A percentile compares a stretch with the other conserved stretches of the same genome.
phyloP scores from a whole-genome alignment of 2,797 vertebrate genomes.

The Poecile montanus region DNA sequence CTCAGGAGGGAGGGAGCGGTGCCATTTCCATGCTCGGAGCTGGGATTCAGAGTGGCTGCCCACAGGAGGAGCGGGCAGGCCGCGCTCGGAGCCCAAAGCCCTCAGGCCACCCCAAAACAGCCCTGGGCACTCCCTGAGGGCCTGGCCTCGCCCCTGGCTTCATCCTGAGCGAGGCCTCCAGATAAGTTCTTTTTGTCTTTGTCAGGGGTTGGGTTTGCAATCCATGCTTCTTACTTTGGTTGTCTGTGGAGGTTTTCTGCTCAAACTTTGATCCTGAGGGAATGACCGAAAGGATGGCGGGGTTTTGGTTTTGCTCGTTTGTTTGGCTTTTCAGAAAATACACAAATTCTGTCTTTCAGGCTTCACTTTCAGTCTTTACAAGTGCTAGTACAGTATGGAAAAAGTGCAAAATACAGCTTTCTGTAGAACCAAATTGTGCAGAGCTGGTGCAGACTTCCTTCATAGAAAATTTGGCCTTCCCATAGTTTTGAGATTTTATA shows the following conservation, averaged over 20 bases:
- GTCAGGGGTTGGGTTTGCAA: not conserved
- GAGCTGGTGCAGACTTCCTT: not conserved
- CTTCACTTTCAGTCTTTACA: not conserved
- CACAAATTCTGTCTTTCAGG: not conserved
- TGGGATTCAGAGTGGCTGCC: not conserved
- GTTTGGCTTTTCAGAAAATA: not conserved
- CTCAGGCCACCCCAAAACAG: rapidly evolving
- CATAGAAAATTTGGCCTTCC: not conserved
- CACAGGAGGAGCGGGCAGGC: too few relatives aligned
- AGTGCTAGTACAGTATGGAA: not conserved
- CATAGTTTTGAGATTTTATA: not conserved
- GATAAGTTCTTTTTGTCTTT: not conserved
- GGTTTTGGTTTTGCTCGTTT: not conserved
- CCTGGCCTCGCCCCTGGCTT: rapidly evolving
- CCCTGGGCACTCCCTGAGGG: rapidly evolving
- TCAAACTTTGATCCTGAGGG: not conserved
- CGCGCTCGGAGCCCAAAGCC: not conserved
- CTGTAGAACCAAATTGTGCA: not conserved
- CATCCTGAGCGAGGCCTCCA: not conserved
- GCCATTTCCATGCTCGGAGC: too few relatives aligned
- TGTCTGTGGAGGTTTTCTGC: not conserved
- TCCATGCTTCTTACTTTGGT: rapidly evolving
- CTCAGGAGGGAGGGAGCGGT: too few relatives aligned
- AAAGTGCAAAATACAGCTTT: not conserved
- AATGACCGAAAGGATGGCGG: rapidly evolving